A percentile compares a stretch with the other conserved stretches of the same genome.
These are phyloP conservation scores for Melanchra persicariae DNA, from an alignment of 2,888 invertebrate genomes.

Conservation along the genomic window DNA sequence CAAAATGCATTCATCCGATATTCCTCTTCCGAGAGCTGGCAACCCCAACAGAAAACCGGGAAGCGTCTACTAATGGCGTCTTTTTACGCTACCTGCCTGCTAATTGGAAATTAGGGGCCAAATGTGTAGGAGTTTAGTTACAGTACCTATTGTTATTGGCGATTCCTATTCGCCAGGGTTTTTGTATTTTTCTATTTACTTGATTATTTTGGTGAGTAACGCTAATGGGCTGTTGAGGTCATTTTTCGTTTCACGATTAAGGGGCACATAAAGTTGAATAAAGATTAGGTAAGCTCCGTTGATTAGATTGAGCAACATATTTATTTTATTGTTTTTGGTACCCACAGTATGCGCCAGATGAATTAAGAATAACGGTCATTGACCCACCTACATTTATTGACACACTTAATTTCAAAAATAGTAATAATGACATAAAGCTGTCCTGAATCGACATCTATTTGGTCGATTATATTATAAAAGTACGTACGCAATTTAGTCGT, in stretches of 20 bases:
- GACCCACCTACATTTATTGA: no score
- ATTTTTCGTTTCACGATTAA: conserved; percentile 41
- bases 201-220: conserved; percentile 69
- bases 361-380: no score
- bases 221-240: conserved; percentile 46
- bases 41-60: conserved; percentile 71
- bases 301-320: conserved; percentile 23
- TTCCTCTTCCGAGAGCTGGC: conserved; percentile 45
- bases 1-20: conserved; percentile 41
- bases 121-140: conserved; percentile 88
- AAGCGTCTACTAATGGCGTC: conserved; percentile 86
- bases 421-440: no score
- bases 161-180: conserved; percentile 84
- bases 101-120: conserved; percentile 89
- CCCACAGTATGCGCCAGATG: no score
- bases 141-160: conserved; percentile 85
- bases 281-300: conserved; percentile 9
- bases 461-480: no score
- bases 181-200: conserved; percentile 77
- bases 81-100: conserved; percentile 90
- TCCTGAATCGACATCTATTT: no score
- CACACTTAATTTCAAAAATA: no score
- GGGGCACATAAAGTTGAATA: conserved; percentile 48
- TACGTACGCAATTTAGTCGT: no score
- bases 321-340: background rate